Conservation (phyloP, 2,113 vertebrate genomes). For the Heptranchias perlo region DNA sequence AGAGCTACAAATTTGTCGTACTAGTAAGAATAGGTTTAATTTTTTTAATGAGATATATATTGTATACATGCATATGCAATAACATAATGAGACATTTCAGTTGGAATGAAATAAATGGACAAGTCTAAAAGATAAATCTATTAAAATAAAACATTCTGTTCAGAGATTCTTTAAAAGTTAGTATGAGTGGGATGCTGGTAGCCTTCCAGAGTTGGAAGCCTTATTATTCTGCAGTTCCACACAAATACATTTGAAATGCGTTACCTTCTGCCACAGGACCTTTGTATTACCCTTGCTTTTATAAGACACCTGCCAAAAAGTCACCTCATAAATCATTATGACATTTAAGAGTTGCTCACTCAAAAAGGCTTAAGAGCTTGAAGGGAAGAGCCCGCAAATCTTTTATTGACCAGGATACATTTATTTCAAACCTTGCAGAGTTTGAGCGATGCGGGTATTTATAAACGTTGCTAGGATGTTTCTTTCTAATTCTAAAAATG, state of each 20-base stretch:
- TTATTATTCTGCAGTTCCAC: constrained; percentile 9
- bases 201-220: not conserved
- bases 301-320: constrained; percentile 46
- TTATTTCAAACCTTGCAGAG: constrained; percentile 41
- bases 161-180: not conserved
- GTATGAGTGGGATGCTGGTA: not conserved
- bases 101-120: not conserved
- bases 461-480: not conserved
- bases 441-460: not conserved
- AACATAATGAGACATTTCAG: not conserved
- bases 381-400: constrained; percentile 26
- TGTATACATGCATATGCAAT: not conserved
- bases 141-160: not conserved
- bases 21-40: not conserved
- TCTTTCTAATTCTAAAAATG: not conserved
- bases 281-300: constrained; percentile 47
- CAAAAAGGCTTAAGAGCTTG: constrained; percentile 42
- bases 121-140: not conserved
- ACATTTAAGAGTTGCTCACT: constrained; percentile 48
- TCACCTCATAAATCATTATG: constrained; percentile 47
- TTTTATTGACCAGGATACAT: constrained; percentile 38
- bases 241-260: rapidly evolving
- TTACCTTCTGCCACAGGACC: constrained; percentile 40
- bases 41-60: not conserved
- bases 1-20: not conserved